Evolutionary conservation across 2,113 vertebrate species (phyloP), one percentile per base, ranked within the genome.

Genomic region (Tupaia tana): DNA sequence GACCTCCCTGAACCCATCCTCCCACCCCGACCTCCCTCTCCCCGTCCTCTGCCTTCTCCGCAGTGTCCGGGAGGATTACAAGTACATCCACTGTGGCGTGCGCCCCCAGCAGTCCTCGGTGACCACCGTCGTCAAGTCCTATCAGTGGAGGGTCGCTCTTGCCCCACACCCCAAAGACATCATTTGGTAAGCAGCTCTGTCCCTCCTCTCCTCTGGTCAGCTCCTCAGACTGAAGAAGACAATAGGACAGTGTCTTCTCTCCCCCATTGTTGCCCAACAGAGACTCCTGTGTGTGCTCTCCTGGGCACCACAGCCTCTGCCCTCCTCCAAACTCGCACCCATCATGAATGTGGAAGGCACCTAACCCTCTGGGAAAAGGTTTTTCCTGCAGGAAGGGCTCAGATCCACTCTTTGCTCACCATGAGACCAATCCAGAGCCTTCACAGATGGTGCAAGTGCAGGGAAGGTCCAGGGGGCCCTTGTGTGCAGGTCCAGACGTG

Each of bases 141-240:
- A 99, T 93, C 97, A 96, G 66, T 99, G 99, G 99, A 98, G 98
- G 0, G 93, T 99, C 73, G 12, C 78, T 96, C 99, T 99, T 16
- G 99, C 99, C 54, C 99, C 99, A 14, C 99, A 99, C 78, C 99
- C 99, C 90, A 99, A 97, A 73, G 99, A 99, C 97, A 99, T 99
- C 91, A 99, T 99, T 97, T 99, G 99, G 99, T 99, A 97, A 99
- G 98, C 54, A 73, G 73, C 0, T 0, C 43, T 2, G 18, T 2
- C 34, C 31, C 3, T 14, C 15, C 34, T 27, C 64, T 77, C 83
- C 64, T 77, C 15, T 20, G 34, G 43, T 43, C 43, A 85, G 56
- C 16, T 75, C 74, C n/a, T 74, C 77, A 86, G 81, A 56, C 77
- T 54, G 25, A 71, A 75, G 74, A 89, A 56, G 43, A 18, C 70